Base-by-base conservation (phyloP, 2,113 vertebrate species). In the Pollimyrus isidori region DNA sequence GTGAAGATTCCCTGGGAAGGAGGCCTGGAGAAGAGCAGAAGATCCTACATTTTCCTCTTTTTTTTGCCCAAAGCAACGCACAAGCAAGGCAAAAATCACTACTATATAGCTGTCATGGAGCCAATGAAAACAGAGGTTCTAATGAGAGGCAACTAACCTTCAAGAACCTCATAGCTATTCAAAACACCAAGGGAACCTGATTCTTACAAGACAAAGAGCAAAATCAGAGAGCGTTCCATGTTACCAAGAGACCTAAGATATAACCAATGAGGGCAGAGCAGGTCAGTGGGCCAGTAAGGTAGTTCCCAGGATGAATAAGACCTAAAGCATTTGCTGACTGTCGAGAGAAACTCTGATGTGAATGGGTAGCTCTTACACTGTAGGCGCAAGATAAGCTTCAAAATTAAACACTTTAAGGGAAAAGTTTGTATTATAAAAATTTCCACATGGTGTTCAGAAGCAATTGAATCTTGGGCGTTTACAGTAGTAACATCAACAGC, bases 1-100 rank as follows among this genome's bases (percentile, higher is more conserved):
- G 92, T 99, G 98, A 92, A 99, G 95, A 89, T 96, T 98, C 87
- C 97, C 98, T 1, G 98, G 98, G 92, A 99, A 99, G 86, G 97
- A 99, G 0, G 95, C 96, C 98, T 99, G 86, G 9, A 26, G 39
- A 30, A 89, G 92, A 88, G 30, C 39, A 26, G 42, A 56, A 35
- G 42, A 50, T 50, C 50, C 2, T 23, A 53, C 49, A 42, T 45
- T 83, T 46, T 6, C 23, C 35, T n/a, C 2, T 10, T 65, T 65
- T 65, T 65, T 13, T 65, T 26, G 3, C 11, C 62, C 62, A 26
- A 65, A 26, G n/a, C 58, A 10, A 65, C 0, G 7, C 58, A 62
- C 7, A 62, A 3, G 58, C 23, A 30, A 26, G 1, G 62, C 62
- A 26, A 62, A 58, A n/a, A 26, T 26, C 7, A 26, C 62, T 11